Percentiles rank a stretch among this genome's conserved stretches.
Conservation (phyloP, 2,113 vertebrate genomes). For the Mormoops blainvillei region DNA sequence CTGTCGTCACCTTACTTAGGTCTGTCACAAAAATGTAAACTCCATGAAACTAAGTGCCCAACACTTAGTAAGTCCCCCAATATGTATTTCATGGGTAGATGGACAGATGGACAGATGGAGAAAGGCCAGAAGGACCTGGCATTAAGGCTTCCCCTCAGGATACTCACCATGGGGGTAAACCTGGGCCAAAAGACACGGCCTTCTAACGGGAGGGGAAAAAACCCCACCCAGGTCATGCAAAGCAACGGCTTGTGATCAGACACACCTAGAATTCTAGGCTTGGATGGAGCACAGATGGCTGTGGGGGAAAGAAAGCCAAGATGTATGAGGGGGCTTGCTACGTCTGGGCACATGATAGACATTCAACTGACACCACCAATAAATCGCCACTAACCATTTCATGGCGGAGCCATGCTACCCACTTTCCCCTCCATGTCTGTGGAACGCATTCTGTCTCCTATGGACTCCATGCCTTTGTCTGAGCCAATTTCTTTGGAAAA, state of each 20-base stretch:
- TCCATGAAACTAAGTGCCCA: neutral
- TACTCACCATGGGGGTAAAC: neutral
- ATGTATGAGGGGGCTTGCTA: neutral
- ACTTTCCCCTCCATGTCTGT: neutral
- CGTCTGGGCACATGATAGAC: neutral
- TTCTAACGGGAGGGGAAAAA: neutral
- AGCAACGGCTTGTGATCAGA: neutral
- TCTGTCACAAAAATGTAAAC: neutral
- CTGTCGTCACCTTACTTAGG: neutral
- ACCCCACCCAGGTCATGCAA: neutral
- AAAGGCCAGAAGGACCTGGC: neutral
- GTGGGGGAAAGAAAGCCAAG: neutral
- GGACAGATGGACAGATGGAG: neutral
- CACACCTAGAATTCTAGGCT: neutral
- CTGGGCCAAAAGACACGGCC: neutral
- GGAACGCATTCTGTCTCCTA: neutral
- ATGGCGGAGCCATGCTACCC: neutral
- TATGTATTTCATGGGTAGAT: neutral
- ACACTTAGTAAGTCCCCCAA: neutral
- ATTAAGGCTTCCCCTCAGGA: neutral
- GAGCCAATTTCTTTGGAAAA: neutral
- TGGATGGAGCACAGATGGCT: neutral
- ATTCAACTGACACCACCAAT: neutral
- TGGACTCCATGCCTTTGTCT: neutral
- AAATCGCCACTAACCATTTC: neutral